phyloP scores from a whole-genome alignment of 2,888 invertebrate genomes.

The Cerastoderma edule region DNA sequence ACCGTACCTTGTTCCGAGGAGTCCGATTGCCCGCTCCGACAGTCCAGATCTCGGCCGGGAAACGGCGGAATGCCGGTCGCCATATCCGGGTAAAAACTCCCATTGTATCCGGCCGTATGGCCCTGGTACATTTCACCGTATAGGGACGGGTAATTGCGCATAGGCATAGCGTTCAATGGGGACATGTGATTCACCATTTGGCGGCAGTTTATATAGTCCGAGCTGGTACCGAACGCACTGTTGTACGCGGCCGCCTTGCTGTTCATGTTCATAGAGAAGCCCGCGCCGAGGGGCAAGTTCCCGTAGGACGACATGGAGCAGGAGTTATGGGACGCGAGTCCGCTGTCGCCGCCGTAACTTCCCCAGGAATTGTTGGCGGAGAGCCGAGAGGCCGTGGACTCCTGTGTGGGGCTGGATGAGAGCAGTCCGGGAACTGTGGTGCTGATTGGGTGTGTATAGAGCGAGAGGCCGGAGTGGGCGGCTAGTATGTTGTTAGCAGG shows the following conservation, averaged over 20 bases:
- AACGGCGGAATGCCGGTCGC: slow-evolving; percentile 77
- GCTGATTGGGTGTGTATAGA: slow-evolving; percentile 70
- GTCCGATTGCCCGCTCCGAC: slow-evolving; percentile 75
- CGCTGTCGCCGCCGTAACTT: slow-evolving; percentile 73
- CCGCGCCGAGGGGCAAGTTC: slow-evolving; percentile 76
- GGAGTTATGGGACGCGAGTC: slow-evolving; percentile 74
- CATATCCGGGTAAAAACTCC: slow-evolving; percentile 80
- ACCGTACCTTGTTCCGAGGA: slow-evolving; percentile 74
- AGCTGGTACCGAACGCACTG: slow-evolving; percentile 71
- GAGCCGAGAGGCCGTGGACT: slow-evolving; percentile 71
- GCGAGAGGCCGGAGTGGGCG: slow-evolving; percentile 74
- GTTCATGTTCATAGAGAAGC: slow-evolving; percentile 79
- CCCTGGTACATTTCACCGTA: slow-evolving; percentile 80
- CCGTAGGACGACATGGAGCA: slow-evolving; percentile 79
- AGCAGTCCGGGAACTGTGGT: slow-evolving; percentile 74
- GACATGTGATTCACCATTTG: slow-evolving; percentile 79
- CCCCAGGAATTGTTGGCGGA: slow-evolving; percentile 78
- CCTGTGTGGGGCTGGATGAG: slow-evolving; percentile 74
- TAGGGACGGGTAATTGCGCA: slow-evolving; percentile 77
- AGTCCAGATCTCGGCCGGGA: slow-evolving; percentile 77
- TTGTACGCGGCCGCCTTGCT: slow-evolving; percentile 76
- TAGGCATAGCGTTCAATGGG: slow-evolving; percentile 76
- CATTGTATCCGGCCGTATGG: slow-evolving; percentile 77
- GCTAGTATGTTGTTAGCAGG: slow-evolving; percentile 75
- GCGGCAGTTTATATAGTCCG: slow-evolving; percentile 79